Evolutionary conservation across 1,140 invertebrate genomes (phyloP).

Genomic region (fruit fly (Drosophila melanogaster)): DNA sequence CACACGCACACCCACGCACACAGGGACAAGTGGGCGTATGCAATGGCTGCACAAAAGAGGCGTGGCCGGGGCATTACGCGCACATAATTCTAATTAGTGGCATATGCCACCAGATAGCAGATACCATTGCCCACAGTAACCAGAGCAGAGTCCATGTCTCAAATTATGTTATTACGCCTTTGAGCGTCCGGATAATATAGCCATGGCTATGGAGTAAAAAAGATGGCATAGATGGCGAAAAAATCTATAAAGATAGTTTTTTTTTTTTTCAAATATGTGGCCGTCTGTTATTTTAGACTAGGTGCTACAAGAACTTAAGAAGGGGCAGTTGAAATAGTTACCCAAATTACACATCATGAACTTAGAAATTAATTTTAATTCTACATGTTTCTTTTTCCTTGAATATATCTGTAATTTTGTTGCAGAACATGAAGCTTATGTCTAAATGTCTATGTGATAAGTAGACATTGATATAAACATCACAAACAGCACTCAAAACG

Average conservation of each 20-base stretch:
- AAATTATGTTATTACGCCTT: constrained; percentile 78
- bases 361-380: too few relatives aligned
- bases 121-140: constrained; percentile 17
- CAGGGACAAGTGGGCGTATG: constrained; percentile 6
- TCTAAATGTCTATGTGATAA: too few relatives aligned
- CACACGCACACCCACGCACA: not conserved
- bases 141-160: constrained; percentile 22
- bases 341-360: too few relatives aligned
- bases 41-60: constrained; percentile 18
- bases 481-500: not conserved
- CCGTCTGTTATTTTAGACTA: not conserved
- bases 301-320: too few relatives aligned
- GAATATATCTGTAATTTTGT: too few relatives aligned
- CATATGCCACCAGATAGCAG: constrained; percentile 58
- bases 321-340: too few relatives aligned
- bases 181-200: constrained; percentile 44
- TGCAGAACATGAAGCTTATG: too few relatives aligned
- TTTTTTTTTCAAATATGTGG: not conserved
- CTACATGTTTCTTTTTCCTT: too few relatives aligned
- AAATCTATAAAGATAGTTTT: not conserved
- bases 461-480: not conserved
- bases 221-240: not conserved
- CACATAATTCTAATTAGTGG: constrained; percentile 77
- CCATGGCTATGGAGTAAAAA: constrained; percentile 4
- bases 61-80: constrained; percentile 48